phyloP scores from a whole-genome alignment of 1,140 invertebrate species.

The Brevipalpus yothersi region DNA sequence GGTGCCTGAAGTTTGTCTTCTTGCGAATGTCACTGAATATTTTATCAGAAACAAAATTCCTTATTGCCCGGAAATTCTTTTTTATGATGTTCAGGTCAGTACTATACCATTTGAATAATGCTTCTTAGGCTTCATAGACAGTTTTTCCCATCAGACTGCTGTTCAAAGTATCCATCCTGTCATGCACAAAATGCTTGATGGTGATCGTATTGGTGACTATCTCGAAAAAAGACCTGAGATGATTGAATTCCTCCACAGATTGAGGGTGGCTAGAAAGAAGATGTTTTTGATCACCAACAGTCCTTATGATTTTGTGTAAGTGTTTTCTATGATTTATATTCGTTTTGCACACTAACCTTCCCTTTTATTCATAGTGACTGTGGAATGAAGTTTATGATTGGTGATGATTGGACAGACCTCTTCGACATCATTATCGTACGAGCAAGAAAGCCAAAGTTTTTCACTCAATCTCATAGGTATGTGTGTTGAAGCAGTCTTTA shows the following conservation, averaged over 20 bases:
- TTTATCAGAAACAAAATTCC: slow-evolving; percentile 67
- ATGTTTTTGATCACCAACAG: slow-evolving; percentile 90
- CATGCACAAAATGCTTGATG: slow-evolving; percentile 61
- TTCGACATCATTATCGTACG: slow-evolving; percentile 88
- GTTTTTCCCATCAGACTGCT: slow-evolving; percentile 38
- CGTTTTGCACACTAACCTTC: not conserved
- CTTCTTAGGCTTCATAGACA: slow-evolving; percentile 6
- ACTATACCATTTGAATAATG: not conserved
- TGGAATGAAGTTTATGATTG: slow-evolving; percentile 71
- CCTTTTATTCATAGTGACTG: slow-evolving; percentile 34
- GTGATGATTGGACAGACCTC: slow-evolving; percentile 60
- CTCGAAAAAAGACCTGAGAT: slow-evolving; percentile 50
- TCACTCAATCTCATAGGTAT: slow-evolving; percentile 46
- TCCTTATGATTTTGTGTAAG: slow-evolving; percentile 88
- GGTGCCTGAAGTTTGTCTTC: slow-evolving; percentile 74
- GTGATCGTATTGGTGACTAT: slow-evolving; percentile 37
- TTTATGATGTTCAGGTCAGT: slow-evolving; percentile 71
- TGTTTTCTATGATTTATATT: not conserved
- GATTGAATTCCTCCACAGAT: slow-evolving; percentile 42
- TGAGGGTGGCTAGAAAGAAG: slow-evolving; percentile 51
- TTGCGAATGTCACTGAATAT: slow-evolving; percentile 80
- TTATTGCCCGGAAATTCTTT: slow-evolving; percentile 84
- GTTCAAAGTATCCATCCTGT: slow-evolving; percentile 66
- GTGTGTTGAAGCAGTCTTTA: not conserved
- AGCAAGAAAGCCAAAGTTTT: slow-evolving; percentile 84